Evolutionary conservation across 2,113 vertebrate genomes (phyloP).

Genomic region (Apteryx owenii): DNA sequence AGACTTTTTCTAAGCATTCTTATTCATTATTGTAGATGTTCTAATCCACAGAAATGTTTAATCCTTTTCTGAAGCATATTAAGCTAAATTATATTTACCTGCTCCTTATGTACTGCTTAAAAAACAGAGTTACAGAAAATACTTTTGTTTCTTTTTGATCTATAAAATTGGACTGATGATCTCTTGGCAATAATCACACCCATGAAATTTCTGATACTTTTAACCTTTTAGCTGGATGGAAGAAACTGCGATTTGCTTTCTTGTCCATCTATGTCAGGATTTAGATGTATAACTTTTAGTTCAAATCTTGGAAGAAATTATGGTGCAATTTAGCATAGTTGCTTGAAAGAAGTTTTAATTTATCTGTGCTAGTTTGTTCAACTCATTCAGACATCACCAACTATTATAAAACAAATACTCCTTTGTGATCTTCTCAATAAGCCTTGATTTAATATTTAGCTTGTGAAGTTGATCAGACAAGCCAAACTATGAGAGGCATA

Average conservation of each 20-base stretch:
- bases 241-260: background rate
- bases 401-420: conserved; percentile 8
- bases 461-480: background rate
- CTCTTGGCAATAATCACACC: conserved; percentile 8
- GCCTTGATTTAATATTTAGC: background rate
- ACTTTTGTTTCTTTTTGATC: conserved; percentile 7
- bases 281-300: background rate
- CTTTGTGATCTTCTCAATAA: conserved; percentile 44
- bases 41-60: background rate
- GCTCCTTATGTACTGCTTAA: background rate
- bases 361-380: background rate
- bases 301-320: background rate
- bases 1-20: background rate
- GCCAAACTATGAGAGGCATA: background rate
- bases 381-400: background rate
- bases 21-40: background rate
- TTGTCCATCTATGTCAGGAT: background rate
- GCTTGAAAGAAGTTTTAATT: background rate
- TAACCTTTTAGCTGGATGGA: background rate
- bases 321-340: background rate
- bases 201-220: background rate
- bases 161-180: background rate
- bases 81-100: background rate
- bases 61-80: background rate
- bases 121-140: background rate